phyloP scores from a whole-genome alignment of 2,797 vertebrate species.

The Melanogrammus aeglefinus region DNA sequence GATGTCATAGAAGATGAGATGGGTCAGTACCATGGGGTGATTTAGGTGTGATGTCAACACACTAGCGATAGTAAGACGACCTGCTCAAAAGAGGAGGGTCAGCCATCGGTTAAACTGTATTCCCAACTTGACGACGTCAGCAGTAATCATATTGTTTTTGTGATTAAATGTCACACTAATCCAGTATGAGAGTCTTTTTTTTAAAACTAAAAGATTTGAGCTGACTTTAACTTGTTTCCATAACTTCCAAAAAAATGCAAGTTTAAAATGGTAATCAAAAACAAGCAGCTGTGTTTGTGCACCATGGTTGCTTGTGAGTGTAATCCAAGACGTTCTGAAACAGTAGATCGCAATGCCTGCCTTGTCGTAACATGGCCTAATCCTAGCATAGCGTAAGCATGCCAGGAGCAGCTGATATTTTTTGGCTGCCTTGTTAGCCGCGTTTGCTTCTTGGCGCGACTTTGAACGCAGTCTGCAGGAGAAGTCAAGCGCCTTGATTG shows the following conservation, averaged over 20 bases:
- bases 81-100: no score
- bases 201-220: background rate
- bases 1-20: no score
- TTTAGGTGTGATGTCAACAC: no score
- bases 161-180: background rate
- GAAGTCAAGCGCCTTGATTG: background rate
- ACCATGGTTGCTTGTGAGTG: background rate
- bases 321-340: background rate
- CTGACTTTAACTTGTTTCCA: background rate
- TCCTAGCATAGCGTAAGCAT: background rate
- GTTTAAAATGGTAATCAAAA: background rate
- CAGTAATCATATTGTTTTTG: background rate
- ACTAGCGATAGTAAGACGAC: no score
- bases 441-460: background rate
- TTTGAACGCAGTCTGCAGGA: constrained; percentile 2
- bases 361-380: background rate
- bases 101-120: no score
- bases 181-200: background rate
- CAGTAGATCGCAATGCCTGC: background rate
- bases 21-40: no score
- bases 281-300: background rate
- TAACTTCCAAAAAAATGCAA: background rate
- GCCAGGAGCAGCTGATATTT: background rate
- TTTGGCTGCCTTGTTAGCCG: constrained; percentile 2
- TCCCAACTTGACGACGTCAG: background rate